Base-by-base conservation (phyloP, 2,797 vertebrate genomes). In the Somateria mollissima region DNA sequence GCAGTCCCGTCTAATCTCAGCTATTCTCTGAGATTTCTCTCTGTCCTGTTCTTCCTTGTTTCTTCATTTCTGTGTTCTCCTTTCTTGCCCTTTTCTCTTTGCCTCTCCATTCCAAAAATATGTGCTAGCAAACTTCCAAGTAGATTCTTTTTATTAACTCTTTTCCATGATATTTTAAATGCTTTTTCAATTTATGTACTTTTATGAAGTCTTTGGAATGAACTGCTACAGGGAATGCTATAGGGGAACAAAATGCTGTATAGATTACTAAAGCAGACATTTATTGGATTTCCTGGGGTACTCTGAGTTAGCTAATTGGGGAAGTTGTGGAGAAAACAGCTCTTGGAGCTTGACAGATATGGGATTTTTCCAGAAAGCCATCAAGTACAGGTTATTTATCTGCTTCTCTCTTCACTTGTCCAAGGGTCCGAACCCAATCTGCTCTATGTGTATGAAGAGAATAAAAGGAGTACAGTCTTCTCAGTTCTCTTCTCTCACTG, bases 211-310 rank as follows among this genome's bases (percentile, higher is more conserved):
- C 24, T 81, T 73, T 61, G 67, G 51, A 67, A 84, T 82, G 71
- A 90, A 36, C 20, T 82, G 39, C 30, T 45, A 13, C 53, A 66
- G 80, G 20, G 62, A 90, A 25, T 75, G 37, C 53, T 64, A 22
- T 28, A 45, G 36, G 49, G 73, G 45, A 93, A 74, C 2, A 1
- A 61, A 80, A 84, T 80, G 16, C 39, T 43, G 4, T 41, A 17
- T 80, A 34, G 27, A 75, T 89, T 87, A 43, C 19, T 84, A 75
- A 91, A 87, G 65, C 75, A 95, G 84, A 41, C 6, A 24, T 67
- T 79, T 71, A 61, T 72, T 85, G 39, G n/a, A 87, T 90, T 90
- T 92, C 39, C 16, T 92, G 61, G 70, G 12, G 54, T 91, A 75
- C 45, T n/a, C 18, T 54, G 61, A 54, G 34, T 28, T 37, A 84